Percentiles rank a stretch among this genome's conserved stretches.
These are phyloP conservation scores for Mesopsocus fuscifrons DNA, from an alignment of 2,888 invertebrate genomes.

Conservation along the genomic window DNA sequence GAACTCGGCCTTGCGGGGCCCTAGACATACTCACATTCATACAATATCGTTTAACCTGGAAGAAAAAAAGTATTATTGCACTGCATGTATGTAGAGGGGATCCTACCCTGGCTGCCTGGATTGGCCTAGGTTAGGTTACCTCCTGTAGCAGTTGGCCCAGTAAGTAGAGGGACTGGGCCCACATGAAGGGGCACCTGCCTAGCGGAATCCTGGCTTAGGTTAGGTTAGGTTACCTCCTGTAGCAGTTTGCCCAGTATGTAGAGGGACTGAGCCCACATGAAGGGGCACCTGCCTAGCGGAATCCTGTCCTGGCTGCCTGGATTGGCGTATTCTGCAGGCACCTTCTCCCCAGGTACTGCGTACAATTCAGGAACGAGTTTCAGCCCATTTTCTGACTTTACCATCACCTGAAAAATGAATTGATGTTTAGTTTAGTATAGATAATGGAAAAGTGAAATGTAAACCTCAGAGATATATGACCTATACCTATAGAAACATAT, in stretches of 20 bases:
- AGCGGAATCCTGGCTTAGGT: slow-evolving; percentile 64
- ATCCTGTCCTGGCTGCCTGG: slow-evolving; percentile 82
- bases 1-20: too few species aligned
- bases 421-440: too few species aligned
- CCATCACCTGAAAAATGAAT: slow-evolving; percentile 39
- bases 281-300: slow-evolving; percentile 78
- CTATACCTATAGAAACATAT: neutral
- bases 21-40: slow-evolving; percentile 9
- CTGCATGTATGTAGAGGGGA: too few species aligned
- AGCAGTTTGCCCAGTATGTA: slow-evolving; percentile 87
- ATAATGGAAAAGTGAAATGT: neutral
- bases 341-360: slow-evolving; percentile 66
- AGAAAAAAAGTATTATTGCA: neutral
- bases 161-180: slow-evolving; percentile 97
- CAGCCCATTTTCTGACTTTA: slow-evolving; percentile 72
- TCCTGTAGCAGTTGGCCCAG: slow-evolving; percentile 84
- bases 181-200: slow-evolving; percentile 87
- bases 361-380: slow-evolving; percentile 85
- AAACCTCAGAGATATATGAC: slow-evolving; percentile 6
- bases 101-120: too few species aligned
- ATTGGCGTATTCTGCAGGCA: slow-evolving; percentile 66
- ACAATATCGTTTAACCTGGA: too few species aligned
- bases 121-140: too few species aligned
- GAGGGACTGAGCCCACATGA: slow-evolving; percentile 96
- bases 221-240: slow-evolving; percentile 82